Evolutionary conservation across 2,797 vertebrate genomes (phyloP), one percentile per base, ranked within the genome.

Genomic region (Triplophysa yarkandensis): DNA sequence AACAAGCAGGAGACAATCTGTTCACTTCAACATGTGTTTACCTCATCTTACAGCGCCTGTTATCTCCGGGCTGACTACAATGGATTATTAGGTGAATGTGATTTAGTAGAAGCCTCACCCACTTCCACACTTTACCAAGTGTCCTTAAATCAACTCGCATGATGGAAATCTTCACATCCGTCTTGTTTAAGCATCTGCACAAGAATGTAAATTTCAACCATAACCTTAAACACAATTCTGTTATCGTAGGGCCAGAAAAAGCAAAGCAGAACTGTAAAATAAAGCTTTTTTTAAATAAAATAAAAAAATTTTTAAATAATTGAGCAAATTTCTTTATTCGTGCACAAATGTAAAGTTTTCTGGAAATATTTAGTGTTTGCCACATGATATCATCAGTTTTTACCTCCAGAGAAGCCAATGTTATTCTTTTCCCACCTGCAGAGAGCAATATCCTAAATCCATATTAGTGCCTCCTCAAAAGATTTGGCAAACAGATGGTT

Each of bases 401-500:
- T 50, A 32, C 57, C 80, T 60, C 78, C 81, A 36, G 68, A 75
- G 66, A 62, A 80, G 81, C 85, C 85, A 67, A 84, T 65, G 78
- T 78, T 82, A 74, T 85, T 80, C 77, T 34, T 11, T 19, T 76
- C 87, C 90, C 91, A 91, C 91, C 92, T 92, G 90, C 86, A 83
- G 89, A 89, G 91, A 90, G 88, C 86, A 91, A 91, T 88, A 89
- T 90, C 91, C 88, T 85, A 86, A 87, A 89, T 90, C 90, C 88
- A 88, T 91, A 90, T 91, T 88, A 91, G 85, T 82, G 85, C 85
- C 85, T 87, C 87, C 87, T 11, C 84, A 71, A 86, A 88, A 86
- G 86, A 88, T 92, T 91, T 89, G 87, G 80, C 64, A 79, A 90
- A 88, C 92, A 93, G 91, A 93, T 92, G 92, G 92, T 90, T 92